Conservation (phyloP, 1,140 invertebrate species). For the Calosoma granatense region DNA sequence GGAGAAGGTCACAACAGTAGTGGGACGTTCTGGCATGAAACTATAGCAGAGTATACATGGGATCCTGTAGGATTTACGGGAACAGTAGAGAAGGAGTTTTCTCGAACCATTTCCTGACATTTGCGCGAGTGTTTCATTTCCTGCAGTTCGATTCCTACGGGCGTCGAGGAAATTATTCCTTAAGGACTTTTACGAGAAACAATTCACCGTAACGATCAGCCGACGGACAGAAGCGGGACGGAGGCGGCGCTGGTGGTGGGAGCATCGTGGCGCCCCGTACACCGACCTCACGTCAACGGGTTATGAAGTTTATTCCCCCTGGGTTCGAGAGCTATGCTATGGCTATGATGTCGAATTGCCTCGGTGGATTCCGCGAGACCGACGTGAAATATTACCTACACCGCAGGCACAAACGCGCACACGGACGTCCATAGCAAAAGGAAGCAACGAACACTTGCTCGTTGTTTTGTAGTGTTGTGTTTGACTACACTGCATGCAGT, state of each 20-base stretch:
- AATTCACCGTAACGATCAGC: slow-evolving; percentile 1
- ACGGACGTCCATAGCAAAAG: too few relatives aligned
- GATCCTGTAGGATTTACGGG: not conserved
- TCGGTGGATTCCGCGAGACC: too few relatives aligned
- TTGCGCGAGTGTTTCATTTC: slow-evolving; percentile 7
- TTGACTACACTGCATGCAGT: too few relatives aligned
- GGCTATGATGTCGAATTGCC: too few relatives aligned
- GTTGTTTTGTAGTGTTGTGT: too few relatives aligned
- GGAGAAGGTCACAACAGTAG: too few relatives aligned
- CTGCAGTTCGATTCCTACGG: slow-evolving; percentile 5
- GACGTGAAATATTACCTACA: too few relatives aligned
- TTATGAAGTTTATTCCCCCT: not conserved
- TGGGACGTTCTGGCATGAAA: too few relatives aligned
- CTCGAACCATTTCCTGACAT: slow-evolving; percentile 4
- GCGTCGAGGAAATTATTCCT: slow-evolving; percentile 5
- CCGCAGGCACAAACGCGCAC: too few relatives aligned
- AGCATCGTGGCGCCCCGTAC: not conserved
- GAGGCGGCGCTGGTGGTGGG: not conserved
- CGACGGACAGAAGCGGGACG: not conserved
- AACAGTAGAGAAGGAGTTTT: not conserved
- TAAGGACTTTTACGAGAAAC: slow-evolving; percentile 9
- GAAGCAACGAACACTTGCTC: too few relatives aligned
- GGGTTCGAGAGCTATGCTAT: too few relatives aligned
- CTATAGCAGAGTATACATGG: too few relatives aligned
- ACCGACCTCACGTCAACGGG: not conserved